Conservation (phyloP, 1,140 invertebrate genomes). For the Neodiprion pinetum region DNA sequence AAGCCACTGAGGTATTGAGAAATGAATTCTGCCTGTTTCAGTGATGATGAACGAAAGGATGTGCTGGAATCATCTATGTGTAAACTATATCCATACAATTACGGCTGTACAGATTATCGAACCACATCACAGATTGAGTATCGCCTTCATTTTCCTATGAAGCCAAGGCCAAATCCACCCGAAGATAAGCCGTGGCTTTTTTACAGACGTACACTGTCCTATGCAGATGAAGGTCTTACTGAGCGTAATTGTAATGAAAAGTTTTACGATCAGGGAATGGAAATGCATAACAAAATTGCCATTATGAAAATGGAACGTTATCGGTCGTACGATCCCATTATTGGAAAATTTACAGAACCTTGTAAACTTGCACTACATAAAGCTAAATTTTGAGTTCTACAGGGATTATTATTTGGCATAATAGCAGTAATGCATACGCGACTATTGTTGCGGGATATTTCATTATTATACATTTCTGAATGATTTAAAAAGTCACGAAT, state of each 20-base stretch:
- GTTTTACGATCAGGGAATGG: constrained; percentile 44
- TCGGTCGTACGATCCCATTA: constrained; percentile 18
- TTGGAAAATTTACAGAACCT: constrained; percentile 14
- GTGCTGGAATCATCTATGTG: not conserved
- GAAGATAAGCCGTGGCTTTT: constrained; percentile 31
- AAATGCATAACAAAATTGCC: constrained; percentile 34
- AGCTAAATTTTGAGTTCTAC: not conserved
- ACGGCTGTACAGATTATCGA: constrained; percentile 30
- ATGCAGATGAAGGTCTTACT: constrained; percentile 31
- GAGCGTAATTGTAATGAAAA: constrained; percentile 30
- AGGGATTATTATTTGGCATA: too few relatives aligned
- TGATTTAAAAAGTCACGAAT: too few relatives aligned
- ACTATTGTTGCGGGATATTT: too few relatives aligned
- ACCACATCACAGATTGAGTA: constrained; percentile 34
- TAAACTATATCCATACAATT: not conserved
- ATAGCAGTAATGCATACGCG: too few relatives aligned
- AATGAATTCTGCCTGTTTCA: not conserved
- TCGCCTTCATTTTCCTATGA: constrained; percentile 26
- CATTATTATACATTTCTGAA: too few relatives aligned
- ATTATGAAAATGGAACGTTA: constrained; percentile 32
- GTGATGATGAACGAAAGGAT: not conserved
- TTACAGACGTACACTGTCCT: constrained; percentile 39
- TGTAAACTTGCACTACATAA: not conserved
- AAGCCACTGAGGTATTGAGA: not conserved
- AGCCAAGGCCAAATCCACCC: not conserved